A percentile compares a stretch with the other conserved stretches of the same genome.
Evolutionary conservation across 2,888 invertebrate species (phyloP).

Genomic region (Cheilosia vernalis): DNA sequence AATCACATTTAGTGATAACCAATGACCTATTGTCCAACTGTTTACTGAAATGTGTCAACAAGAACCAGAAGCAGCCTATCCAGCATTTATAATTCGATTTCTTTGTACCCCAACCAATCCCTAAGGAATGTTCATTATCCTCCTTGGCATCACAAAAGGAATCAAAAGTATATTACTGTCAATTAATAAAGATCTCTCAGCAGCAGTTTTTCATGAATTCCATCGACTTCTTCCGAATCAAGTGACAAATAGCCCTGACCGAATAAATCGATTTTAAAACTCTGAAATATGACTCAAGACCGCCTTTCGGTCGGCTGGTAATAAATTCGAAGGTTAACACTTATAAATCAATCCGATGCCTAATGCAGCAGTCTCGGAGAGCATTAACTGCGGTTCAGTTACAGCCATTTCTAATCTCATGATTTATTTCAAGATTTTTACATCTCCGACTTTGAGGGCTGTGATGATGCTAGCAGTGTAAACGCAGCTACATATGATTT

Average conservation of each 20-base stretch:
- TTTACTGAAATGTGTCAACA: no score
- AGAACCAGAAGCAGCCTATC: no score
- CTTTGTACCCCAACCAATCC: neutral
- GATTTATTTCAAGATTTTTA: neutral
- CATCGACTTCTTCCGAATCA: neutral
- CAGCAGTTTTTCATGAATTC: neutral
- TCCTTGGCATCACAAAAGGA: neutral
- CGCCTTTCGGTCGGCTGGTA: neutral
- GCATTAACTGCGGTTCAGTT: neutral
- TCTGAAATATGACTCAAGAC: conserved; percentile 1
- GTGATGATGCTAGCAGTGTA: neutral
- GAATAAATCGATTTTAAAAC: neutral
- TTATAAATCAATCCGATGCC: conserved; percentile 26
- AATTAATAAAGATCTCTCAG: conserved; percentile 11
- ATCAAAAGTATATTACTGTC: neutral
- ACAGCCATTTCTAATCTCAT: neutral
- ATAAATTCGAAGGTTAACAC: conserved; percentile 31
- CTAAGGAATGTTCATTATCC: neutral
- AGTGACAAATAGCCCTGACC: neutral
- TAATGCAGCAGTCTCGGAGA: conserved; percentile 1
- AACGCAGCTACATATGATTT: neutral
- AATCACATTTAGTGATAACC: no score
- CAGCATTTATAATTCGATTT: neutral
- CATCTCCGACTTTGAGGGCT: neutral
- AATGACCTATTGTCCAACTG: no score